phyloP scores from a whole-genome alignment of 2,888 invertebrate genomes.

The Anaspis maculata region DNA sequence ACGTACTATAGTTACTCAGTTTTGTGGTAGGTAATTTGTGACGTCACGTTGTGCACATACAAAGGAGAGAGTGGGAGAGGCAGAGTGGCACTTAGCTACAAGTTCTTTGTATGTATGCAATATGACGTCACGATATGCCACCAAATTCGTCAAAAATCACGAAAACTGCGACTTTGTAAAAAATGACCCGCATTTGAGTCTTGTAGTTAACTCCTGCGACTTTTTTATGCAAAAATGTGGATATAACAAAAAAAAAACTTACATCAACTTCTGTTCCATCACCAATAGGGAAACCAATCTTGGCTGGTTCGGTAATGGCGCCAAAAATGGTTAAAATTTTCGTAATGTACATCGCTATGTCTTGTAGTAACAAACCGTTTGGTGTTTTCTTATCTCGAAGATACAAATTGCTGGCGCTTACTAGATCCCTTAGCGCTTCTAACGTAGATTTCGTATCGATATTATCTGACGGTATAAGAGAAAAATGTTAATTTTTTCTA shows the following conservation, averaged over 20 bases:
- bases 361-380: slow-evolving; percentile 58
- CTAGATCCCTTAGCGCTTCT: slow-evolving; percentile 76
- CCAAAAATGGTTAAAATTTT: slow-evolving; percentile 71
- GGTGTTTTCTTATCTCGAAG: slow-evolving; percentile 54
- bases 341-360: slow-evolving; percentile 79
- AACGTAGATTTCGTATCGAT: slow-evolving; percentile 86
- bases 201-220: no score
- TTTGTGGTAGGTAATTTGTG: no score
- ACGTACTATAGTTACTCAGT: no score
- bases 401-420: slow-evolving; percentile 81
- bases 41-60: no score
- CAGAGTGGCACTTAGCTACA: no score
- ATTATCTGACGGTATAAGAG: slow-evolving; percentile 79
- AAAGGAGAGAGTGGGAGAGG: no score
- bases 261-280: slow-evolving; percentile 36
- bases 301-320: slow-evolving; percentile 56
- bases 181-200: background rate
- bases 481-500: slow-evolving; percentile 17
- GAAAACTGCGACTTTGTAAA: background rate
- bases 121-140: no score
- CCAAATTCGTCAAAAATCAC: no score
- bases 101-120: no score
- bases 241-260: no score
- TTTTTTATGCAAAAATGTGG: background rate
- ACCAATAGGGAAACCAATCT: slow-evolving; percentile 66